These are phyloP conservation scores for Vanacampus margaritifer DNA, from an alignment of 2,113 vertebrate species.

Conservation along the genomic window DNA sequence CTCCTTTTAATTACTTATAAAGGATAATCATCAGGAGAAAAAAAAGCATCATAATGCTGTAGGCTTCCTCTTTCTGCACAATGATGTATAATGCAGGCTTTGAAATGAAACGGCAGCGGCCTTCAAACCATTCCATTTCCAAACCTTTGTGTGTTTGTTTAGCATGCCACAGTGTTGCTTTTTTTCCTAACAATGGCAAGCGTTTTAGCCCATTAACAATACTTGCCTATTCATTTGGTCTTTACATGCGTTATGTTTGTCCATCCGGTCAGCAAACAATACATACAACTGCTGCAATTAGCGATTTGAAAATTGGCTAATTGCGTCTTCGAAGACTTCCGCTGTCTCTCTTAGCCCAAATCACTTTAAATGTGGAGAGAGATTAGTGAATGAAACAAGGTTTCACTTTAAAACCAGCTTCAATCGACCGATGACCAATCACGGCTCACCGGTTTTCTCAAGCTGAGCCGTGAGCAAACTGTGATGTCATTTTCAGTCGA, in stretches of 20 bases:
- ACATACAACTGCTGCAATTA: slow-evolving; percentile 41
- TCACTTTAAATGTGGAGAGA: slow-evolving; percentile 15
- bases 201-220: slow-evolving; percentile 67
- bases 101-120: slow-evolving; percentile 75
- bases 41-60: slow-evolving; percentile 74
- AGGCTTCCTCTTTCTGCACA: slow-evolving; percentile 75
- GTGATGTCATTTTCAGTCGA: no score
- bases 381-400: slow-evolving; percentile 5
- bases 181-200: slow-evolving; percentile 74
- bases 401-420: no score
- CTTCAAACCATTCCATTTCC: slow-evolving; percentile 71
- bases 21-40: slow-evolving; percentile 64
- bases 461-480: no score
- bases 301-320: slow-evolving; percentile 63
- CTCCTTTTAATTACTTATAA: slow-evolving; percentile 76
- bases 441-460: no score
- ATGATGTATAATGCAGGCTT: slow-evolving; percentile 78
- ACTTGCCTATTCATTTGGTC: slow-evolving; percentile 65
- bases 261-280: slow-evolving; percentile 59
- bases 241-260: slow-evolving; percentile 68
- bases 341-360: slow-evolving; percentile 17
- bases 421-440: no score
- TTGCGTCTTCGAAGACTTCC: slow-evolving; percentile 57
- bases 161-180: slow-evolving; percentile 68
- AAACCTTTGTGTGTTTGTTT: slow-evolving; percentile 71